Conservation (phyloP, 2,113 vertebrate genomes). For the Chunga burmeisteri region DNA sequence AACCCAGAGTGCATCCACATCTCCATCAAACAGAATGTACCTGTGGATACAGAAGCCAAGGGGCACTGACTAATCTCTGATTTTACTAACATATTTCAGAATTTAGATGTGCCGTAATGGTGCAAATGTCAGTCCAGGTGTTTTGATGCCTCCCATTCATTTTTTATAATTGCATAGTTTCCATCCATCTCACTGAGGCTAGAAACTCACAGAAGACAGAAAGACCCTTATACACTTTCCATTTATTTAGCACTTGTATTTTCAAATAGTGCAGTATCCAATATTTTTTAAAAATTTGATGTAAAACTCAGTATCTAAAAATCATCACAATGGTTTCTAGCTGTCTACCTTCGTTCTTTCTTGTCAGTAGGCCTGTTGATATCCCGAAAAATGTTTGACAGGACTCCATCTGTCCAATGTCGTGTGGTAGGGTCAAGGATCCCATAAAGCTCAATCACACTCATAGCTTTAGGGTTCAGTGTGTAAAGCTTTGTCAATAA, state of each 20-base stretch:
- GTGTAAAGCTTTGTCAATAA: constrained; percentile 86
- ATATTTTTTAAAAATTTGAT: background rate
- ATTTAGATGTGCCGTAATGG: background rate
- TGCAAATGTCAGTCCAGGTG: background rate
- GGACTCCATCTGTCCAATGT: constrained; percentile 95
- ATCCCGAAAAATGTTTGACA: constrained; percentile 95
- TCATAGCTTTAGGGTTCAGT: constrained; percentile 95
- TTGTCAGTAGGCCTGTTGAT: constrained; percentile 93
- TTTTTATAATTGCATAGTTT: background rate
- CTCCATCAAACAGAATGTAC: constrained; percentile 96
- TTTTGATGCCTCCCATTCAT: background rate
- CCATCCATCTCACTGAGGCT: background rate
- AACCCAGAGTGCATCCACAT: constrained; percentile 97
- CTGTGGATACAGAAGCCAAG: constrained; percentile 61
- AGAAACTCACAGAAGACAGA: background rate
- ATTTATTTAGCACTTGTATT: background rate
- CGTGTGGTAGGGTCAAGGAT: constrained; percentile 89
- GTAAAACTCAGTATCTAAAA: background rate
- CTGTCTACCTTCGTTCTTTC: constrained; percentile 86
- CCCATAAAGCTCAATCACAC: constrained; percentile 93
- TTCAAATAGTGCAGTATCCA: background rate
- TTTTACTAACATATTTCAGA: background rate
- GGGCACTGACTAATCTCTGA: background rate
- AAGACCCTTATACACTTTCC: background rate
- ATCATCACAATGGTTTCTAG: background rate